Conservation (phyloP, 2,888 invertebrate genomes). For the Andrena trimmerana region DNA sequence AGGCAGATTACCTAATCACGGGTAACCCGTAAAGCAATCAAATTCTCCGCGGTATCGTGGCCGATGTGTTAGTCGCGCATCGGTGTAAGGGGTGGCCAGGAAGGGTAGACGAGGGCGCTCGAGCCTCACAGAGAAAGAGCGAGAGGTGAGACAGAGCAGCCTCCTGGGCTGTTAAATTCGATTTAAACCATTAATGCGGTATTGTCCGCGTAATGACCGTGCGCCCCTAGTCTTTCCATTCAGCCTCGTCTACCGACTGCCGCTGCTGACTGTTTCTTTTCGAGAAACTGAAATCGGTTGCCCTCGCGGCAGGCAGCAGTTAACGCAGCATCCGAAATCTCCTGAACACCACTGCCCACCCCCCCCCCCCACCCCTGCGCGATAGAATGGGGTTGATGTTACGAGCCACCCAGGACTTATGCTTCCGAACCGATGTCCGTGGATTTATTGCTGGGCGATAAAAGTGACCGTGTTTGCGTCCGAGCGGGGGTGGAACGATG, state of each 20-base stretch:
- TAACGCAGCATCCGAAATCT: constrained; percentile 51
- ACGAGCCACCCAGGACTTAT: background rate
- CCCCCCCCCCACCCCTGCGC: background rate
- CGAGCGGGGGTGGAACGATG: background rate
- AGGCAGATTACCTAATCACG: constrained; percentile 83
- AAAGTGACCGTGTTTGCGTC: constrained; percentile 19
- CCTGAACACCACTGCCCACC: constrained; percentile 29
- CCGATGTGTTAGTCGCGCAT: constrained; percentile 64
- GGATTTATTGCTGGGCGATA: constrained; percentile 22
- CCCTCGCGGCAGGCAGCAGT: background rate
- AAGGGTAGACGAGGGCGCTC: constrained; percentile 40
- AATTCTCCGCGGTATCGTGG: constrained; percentile 79
- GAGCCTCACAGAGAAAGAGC: constrained; percentile 28
- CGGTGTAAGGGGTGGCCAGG: constrained; percentile 57
- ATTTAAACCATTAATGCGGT: constrained; percentile 83
- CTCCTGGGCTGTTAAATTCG: constrained; percentile 81
- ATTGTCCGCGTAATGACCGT: constrained; percentile 82
- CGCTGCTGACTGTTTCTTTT: constrained; percentile 72
- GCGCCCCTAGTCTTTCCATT: constrained; percentile 58
- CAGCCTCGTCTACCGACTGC: constrained; percentile 45
- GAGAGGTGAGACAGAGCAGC: constrained; percentile 52
- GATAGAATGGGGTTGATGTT: background rate
- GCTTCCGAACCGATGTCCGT: constrained; percentile 14
- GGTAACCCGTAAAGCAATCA: constrained; percentile 83
- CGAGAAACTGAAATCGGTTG: constrained; percentile 49